Percentiles rank a stretch among this genome's conserved stretches.
Evolutionary conservation across 2,797 vertebrate genomes (phyloP).

Genomic region (Agapornis canus): DNA sequence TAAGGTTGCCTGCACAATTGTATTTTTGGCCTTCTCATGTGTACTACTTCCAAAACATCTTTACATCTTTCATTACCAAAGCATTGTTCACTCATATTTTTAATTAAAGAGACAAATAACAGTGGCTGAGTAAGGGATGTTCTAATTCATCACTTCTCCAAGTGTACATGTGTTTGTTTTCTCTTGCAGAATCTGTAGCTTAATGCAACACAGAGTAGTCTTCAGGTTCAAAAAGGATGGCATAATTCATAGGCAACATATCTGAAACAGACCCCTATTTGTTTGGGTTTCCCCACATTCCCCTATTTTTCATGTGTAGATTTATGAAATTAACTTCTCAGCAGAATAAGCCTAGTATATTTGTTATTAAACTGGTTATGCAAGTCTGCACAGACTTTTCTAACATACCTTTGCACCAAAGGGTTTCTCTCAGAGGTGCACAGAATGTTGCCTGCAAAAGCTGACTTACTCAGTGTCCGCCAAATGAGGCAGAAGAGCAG

Average conservation of each 20-base stretch:
- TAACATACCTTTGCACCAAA: background rate
- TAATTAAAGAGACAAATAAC: background rate
- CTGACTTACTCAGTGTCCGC: slow-evolving; percentile 87
- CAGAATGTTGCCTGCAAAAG: background rate
- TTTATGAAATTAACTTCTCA: background rate
- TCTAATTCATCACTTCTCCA: background rate
- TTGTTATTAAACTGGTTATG: background rate
- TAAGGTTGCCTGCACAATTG: background rate
- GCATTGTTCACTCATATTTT: background rate
- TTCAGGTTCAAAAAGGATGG: background rate
- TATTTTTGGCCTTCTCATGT: background rate
- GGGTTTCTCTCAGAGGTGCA: background rate
- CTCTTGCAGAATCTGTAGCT: background rate
- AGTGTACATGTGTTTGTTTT: background rate
- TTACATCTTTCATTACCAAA: background rate
- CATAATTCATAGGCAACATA: background rate
- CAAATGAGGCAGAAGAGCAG: slow-evolving; percentile 90
- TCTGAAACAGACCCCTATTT: background rate
- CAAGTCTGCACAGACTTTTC: background rate
- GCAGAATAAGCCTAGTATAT: background rate
- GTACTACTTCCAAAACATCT: background rate
- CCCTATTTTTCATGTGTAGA: background rate
- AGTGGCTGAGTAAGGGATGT: background rate
- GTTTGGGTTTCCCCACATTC: background rate
- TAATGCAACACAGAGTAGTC: background rate